Conservation (phyloP, 2,113 vertebrate genomes). For the Tyrannus savana region DNA sequence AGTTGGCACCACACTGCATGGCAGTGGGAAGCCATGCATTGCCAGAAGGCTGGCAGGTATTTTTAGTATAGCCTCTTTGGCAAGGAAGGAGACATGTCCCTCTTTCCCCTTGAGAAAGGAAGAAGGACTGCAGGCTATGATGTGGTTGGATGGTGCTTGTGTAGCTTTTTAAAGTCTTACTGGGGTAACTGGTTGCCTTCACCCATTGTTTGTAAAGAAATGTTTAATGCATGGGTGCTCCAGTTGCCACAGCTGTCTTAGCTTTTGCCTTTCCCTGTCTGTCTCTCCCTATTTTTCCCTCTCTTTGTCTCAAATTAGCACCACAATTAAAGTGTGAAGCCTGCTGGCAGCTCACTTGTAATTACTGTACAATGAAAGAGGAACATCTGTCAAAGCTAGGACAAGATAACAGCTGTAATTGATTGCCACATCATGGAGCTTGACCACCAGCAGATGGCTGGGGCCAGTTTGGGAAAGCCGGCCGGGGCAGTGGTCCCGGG, state of each 20-base stretch:
- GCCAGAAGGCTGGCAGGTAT: constrained; percentile 55
- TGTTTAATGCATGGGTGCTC: neutral
- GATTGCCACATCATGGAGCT: constrained; percentile 67
- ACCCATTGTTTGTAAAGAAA: constrained; percentile 18
- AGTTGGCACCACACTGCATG: neutral
- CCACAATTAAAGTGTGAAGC: constrained; percentile 74
- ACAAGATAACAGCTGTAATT: constrained; percentile 77
- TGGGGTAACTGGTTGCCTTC: neutral
- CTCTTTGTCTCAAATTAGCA: constrained; percentile 72
- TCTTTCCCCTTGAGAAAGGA: neutral
- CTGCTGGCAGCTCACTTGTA: constrained; percentile 72
- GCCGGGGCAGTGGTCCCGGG: neutral
- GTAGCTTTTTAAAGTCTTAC: neutral
- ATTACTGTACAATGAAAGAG: constrained; percentile 72
- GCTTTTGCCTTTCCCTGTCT: constrained; percentile 49
- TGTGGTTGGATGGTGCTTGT: neutral
- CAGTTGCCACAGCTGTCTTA: constrained; percentile 31
- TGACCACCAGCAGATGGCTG: constrained; percentile 73
- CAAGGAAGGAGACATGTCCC: neutral
- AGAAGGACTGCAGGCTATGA: neutral
- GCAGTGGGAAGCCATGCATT: neutral
- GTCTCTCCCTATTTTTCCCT: constrained; percentile 52
- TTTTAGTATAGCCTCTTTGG: constrained; percentile 39
- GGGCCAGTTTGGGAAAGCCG: constrained; percentile 22
- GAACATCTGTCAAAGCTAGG: constrained; percentile 72